These are phyloP conservation scores for Chaetodon auriga DNA, from an alignment of 2,113 vertebrate species.

Conservation along the genomic window DNA sequence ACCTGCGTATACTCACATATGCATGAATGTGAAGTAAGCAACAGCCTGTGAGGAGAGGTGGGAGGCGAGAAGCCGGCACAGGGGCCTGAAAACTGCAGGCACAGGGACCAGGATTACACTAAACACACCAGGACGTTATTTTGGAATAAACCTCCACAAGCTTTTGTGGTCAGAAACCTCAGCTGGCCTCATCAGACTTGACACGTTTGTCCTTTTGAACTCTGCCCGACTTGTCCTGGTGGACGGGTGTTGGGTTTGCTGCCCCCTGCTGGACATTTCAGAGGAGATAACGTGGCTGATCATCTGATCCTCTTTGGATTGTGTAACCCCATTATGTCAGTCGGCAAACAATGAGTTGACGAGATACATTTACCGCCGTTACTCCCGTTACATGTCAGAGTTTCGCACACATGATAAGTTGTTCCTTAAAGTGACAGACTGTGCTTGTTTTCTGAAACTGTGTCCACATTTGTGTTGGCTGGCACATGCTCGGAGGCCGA, in stretches of 20 bases:
- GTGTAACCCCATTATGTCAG: conserved; percentile 46
- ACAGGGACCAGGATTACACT: neutral
- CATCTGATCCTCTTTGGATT: conserved; percentile 29
- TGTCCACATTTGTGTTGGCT: neutral
- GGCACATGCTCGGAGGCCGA: neutral
- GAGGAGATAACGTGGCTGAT: neutral
- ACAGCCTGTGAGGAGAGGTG: neutral
- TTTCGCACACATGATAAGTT: neutral
- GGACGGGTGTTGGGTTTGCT: conserved; percentile 28
- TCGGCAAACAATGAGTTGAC: conserved; percentile 66
- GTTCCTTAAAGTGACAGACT: neutral
- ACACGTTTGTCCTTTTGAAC: conserved; percentile 51
- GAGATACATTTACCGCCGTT: conserved; percentile 18
- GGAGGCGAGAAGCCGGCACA: no score
- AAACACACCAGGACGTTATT: neutral
- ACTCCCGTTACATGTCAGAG: neutral
- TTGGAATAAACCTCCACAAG: neutral
- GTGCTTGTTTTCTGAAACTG: neutral
- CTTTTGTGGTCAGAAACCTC: conserved; percentile 11
- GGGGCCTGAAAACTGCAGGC: neutral
- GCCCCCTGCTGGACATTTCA: conserved; percentile 64
- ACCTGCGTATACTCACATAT: neutral
- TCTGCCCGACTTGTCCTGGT: neutral
- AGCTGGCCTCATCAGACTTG: neutral
- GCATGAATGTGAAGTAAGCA: neutral